Conservation (phyloP, 53 echinoderm and acorn worm genomes). For the Hippasteria phrygiana region DNA sequence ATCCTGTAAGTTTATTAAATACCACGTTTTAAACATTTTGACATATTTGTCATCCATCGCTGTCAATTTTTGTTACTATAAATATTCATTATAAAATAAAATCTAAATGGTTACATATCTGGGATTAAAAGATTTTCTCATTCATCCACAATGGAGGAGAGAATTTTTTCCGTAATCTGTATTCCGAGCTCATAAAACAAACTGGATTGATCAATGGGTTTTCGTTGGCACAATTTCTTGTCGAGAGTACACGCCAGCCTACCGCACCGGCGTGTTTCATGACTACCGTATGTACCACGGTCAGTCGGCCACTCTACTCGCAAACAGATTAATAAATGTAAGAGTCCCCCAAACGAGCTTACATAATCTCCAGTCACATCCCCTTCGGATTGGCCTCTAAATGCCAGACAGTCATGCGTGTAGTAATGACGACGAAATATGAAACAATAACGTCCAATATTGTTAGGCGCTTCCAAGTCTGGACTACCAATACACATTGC, state of each 20-base stretch:
- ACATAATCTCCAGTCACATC: background rate
- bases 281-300: too few relatives aligned
- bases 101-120: too few relatives aligned
- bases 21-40: too few relatives aligned
- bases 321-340: constrained; percentile 3
- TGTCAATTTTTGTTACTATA: too few relatives aligned
- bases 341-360: constrained; percentile 3
- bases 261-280: background rate
- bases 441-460: constrained; percentile 48
- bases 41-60: too few relatives aligned
- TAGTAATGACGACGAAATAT: constrained; percentile 19
- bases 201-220: constrained; percentile 7
- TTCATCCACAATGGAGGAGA: too few relatives aligned
- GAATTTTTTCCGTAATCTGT: background rate
- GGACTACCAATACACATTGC: background rate
- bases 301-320: background rate
- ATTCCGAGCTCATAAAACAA: background rate
- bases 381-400: background rate
- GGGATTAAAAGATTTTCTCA: too few relatives aligned
- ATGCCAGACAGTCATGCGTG: background rate
- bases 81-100: too few relatives aligned
- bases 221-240: background rate
- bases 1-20: too few relatives aligned
- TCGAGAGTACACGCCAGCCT: background rate
- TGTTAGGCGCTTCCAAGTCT: constrained; percentile 26